These are phyloP conservation scores for Myxocyprinus asiaticus DNA, from an alignment of 2,113 vertebrate genomes.

Conservation along the genomic window DNA sequence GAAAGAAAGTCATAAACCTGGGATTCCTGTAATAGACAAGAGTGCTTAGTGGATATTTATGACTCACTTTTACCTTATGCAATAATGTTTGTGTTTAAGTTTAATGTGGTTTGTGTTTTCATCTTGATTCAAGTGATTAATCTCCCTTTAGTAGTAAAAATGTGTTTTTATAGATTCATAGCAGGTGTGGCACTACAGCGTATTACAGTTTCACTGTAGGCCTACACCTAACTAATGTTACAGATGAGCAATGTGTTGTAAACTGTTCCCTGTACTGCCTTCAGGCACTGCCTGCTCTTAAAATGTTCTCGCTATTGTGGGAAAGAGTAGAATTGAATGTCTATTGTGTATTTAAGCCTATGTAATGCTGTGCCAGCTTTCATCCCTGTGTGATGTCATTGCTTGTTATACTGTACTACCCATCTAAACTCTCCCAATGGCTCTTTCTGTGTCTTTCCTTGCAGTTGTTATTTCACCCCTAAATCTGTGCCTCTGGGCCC, in stretches of 20 bases:
- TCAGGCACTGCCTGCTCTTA: neutral
- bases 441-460: slow-evolving; percentile 10
- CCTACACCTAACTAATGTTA: slow-evolving; percentile 24
- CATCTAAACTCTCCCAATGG: slow-evolving; percentile 14
- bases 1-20: too few relatives aligned
- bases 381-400: slow-evolving; percentile 9
- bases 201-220: slow-evolving; percentile 3
- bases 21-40: too few relatives aligned
- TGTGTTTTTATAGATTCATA: neutral
- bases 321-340: slow-evolving; percentile 6
- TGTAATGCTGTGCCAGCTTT: slow-evolving; percentile 22
- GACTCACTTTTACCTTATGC: too few relatives aligned
- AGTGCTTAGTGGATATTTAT: too few relatives aligned
- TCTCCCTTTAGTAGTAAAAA: too few relatives aligned
- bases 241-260: slow-evolving; percentile 16
- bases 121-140: too few relatives aligned
- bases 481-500: slow-evolving; percentile 63
- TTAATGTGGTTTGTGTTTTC: too few relatives aligned
- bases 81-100: too few relatives aligned
- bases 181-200: slow-evolving; percentile 2
- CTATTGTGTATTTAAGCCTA: slow-evolving; percentile 18
- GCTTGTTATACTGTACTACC: neutral
- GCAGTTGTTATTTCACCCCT: slow-evolving; percentile 59
- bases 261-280: neutral
- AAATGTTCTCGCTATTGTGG: neutral